These are phyloP conservation scores for Xenopus borealis DNA, from an alignment of 2,113 vertebrate genomes.

Conservation along the genomic window DNA sequence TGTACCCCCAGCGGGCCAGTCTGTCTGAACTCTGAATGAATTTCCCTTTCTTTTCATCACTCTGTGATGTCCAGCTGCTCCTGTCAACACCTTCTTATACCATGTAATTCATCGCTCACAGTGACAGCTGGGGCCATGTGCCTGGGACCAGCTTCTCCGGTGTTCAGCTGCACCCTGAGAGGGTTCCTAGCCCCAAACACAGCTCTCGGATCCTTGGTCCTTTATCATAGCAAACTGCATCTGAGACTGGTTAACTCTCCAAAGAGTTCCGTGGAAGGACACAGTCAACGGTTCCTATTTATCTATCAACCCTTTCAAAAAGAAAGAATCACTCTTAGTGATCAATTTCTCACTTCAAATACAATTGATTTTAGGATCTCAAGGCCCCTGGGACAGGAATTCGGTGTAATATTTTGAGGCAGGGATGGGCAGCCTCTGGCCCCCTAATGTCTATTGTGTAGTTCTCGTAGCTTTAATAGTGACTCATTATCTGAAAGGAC, in stretches of 20 bases:
- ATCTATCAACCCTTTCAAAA: no score
- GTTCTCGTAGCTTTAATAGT: no score
- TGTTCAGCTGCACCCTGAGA: slow-evolving; percentile 74
- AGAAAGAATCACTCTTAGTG: no score
- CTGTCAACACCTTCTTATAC: slow-evolving; percentile 96
- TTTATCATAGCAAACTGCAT: slow-evolving; percentile 46
- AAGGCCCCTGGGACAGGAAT: no score
- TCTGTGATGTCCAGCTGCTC: slow-evolving; percentile 92
- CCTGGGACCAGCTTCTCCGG: slow-evolving; percentile 83
- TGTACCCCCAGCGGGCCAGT: slow-evolving; percentile 67
- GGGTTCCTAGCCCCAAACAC: slow-evolving; percentile 51
- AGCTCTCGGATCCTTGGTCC: slow-evolving; percentile 47
- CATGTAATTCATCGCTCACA: slow-evolving; percentile 88
- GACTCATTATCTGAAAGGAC: no score
- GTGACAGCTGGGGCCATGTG: slow-evolving; percentile 87
- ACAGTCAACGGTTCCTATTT: no score
- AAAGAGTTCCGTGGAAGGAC: slow-evolving; percentile 44
- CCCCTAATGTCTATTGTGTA: no score
- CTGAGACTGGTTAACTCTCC: slow-evolving; percentile 52
- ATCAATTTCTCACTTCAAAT: no score
- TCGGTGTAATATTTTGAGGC: no score
- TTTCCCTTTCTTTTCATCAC: slow-evolving; percentile 90
- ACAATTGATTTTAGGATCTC: no score
- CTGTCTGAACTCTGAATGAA: slow-evolving; percentile 81
- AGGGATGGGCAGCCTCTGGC: no score